phyloP scores from a whole-genome alignment of 2,888 invertebrate genomes.

The Cetonia aurata region DNA sequence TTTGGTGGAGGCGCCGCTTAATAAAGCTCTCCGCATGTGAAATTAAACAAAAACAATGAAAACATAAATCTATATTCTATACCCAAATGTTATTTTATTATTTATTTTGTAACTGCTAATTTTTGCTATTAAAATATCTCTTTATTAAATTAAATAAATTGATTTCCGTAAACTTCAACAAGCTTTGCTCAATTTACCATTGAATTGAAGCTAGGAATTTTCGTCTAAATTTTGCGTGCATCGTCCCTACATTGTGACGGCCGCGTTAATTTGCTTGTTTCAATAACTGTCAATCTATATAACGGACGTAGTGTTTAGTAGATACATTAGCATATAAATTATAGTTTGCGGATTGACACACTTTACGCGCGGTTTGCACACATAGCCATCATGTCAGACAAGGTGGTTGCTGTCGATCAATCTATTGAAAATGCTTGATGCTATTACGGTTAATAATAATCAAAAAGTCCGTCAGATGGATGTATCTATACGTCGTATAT shows the following conservation, averaged over 20 bases:
- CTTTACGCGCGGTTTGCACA: conserved; percentile 12
- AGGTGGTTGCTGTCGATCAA: conserved; percentile 22
- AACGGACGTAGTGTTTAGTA: conserved; percentile 28
- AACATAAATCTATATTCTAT: too few species aligned
- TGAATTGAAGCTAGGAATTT: background rate
- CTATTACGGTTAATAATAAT: conserved; percentile 16
- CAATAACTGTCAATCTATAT: conserved; percentile 38
- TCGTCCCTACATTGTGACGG: conserved; percentile 2
- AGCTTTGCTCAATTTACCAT: too few species aligned
- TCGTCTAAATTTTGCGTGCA: background rate
- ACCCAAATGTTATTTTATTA: too few species aligned
- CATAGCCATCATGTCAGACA: conserved; percentile 9
- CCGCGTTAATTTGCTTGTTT: conserved; percentile 33
- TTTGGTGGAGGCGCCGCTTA: too few species aligned
- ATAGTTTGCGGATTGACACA: conserved; percentile 38
- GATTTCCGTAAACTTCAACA: too few species aligned
- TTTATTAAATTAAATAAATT: too few species aligned
- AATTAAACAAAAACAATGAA: too few species aligned
- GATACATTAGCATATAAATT: conserved; percentile 39
- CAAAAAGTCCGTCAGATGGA: conserved; percentile 11
- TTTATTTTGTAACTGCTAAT: too few species aligned
- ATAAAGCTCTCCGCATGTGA: too few species aligned
- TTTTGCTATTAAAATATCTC: too few species aligned
- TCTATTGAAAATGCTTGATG: conserved; percentile 1
- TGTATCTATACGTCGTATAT: background rate